Base-by-base conservation (phyloP, 1,140 invertebrate genomes). In the Cydia pomonella region DNA sequence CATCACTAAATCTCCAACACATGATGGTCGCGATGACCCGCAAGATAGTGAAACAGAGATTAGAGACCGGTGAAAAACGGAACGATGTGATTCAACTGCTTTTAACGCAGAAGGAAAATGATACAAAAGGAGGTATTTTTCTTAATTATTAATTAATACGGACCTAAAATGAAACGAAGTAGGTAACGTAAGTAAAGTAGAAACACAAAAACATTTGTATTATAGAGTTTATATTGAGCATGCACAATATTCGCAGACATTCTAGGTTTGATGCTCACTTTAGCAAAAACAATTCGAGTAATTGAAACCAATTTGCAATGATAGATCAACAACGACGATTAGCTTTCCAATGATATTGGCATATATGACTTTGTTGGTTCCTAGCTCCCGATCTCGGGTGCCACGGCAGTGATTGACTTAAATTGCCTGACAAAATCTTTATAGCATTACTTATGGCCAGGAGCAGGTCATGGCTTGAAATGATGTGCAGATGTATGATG, bases 51-150 rank as follows among this genome's bases (percentile, higher is more conserved):
- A 29, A 64, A 29, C 23, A 64, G 25, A 64, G 62, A 9, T 0
- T 64, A 5, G 62, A 25, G 23, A 64, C 23, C 25, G 62, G 62
- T 16, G 62, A 64, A 64, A 64, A 64, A 21, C 9, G 62, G 16
- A 64, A 64, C 25, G 62, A 64, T 29, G 5, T 64, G 9, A 64
- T 64, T 1, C 62, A 64, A 64, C 27, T 29, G 23, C 27, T 64
- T 16, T 1, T 64, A n/a, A 64, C 62, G 12, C 27, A 27, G 27
- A 64, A 64, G 16, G 62, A 64, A 29, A 64, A 29, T 64, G 62
- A 64, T 29, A 64, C 62, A 3, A 16, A 29, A 64, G 62, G 62
- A 29, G 9, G 62, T 64, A 64, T 18, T 3, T 5, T 21, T 9
- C 23, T 21, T 1, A n/a, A 59, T 59, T 21, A 21, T 59, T 59